phyloP scores from a whole-genome alignment of 2,113 vertebrate species.

The Pseudopodoces humilis region DNA sequence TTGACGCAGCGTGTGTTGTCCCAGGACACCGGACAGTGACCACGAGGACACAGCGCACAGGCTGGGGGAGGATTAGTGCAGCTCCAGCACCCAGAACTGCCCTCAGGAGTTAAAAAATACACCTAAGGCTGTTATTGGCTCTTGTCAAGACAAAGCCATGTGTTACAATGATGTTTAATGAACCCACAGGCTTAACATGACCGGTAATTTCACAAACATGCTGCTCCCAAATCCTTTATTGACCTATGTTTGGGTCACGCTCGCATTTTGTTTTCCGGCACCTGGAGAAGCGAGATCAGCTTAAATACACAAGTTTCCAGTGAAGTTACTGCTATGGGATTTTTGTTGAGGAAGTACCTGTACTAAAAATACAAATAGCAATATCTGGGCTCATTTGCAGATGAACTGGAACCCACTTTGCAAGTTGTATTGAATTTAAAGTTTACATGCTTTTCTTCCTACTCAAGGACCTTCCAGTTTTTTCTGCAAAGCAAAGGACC shows the following conservation, averaged over 20 bases:
- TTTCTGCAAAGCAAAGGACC: background rate
- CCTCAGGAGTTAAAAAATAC: background rate
- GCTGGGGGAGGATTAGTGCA: background rate
- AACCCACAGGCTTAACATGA: background rate
- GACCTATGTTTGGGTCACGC: background rate
- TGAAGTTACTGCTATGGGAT: background rate
- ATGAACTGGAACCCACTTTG: background rate
- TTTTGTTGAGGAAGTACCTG: background rate
- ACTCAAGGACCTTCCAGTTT: background rate
- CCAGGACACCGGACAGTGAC: fast-evolving
- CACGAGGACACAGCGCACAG: background rate
- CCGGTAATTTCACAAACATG: background rate
- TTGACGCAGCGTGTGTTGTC: background rate
- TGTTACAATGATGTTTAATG: background rate
- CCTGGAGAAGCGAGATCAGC: background rate
- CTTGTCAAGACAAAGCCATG: background rate
- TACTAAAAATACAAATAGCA: background rate
- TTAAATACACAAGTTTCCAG: background rate
- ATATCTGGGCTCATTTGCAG: background rate
- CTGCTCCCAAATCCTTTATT: slow-evolving; percentile 15
- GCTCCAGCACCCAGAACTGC: background rate
- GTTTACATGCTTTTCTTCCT: background rate
- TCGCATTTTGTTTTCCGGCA: background rate
- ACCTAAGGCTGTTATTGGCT: background rate
- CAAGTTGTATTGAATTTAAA: background rate